Evolutionary conservation across 2,888 invertebrate species (phyloP), one percentile per base, ranked within the genome.

Genomic region (Diarsia brunnea): DNA sequence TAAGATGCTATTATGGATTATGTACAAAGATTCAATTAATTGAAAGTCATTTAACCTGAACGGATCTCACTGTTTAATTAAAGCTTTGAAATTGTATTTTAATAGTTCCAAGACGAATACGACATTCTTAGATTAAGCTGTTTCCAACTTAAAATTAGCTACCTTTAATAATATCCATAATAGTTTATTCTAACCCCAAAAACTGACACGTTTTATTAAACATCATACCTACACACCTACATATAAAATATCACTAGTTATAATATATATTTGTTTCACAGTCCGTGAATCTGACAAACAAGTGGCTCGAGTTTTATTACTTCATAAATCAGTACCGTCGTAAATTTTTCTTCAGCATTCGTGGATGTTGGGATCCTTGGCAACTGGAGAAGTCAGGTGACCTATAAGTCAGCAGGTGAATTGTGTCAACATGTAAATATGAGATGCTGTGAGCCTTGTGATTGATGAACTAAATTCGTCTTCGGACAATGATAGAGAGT

Each of bases 351-450:
- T 90, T 90, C 83, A 87, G 71, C 69, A 72, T 77, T 76, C 51
- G 70, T 84, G 78, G 86, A 89, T 87, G 88, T 87, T 87, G 81
- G 81, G 81, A 43, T 79, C 82, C 88, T 94, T 95, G 95, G 94
- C 95, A 94, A 89, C 92, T 92, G 91, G 90, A 91, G 84, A 89
- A 91, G 90, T 92, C 94, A 94, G 91, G 90, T 94, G 94, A 91
- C 85, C 87, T 66, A 92, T 94, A 93, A 93, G 93, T 94, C 89
- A 89, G 58, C 87, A 90, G 90, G 89, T 89, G 89, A 81, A 88
- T 86, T 68, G 73, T 89, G 89, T 89, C 90, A 89, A 82, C 85
- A 74, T 75, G 78, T 86, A 85, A 88, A 83, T 84, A 75, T 78
- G 78, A 84, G 84, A 87, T 88, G 82, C 45, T 84, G 76, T 65